Percentiles rank a stretch among this genome's conserved stretches.
phyloP scores from a whole-genome alignment of 2,888 invertebrate genomes.

The Pherbina coryleti region DNA sequence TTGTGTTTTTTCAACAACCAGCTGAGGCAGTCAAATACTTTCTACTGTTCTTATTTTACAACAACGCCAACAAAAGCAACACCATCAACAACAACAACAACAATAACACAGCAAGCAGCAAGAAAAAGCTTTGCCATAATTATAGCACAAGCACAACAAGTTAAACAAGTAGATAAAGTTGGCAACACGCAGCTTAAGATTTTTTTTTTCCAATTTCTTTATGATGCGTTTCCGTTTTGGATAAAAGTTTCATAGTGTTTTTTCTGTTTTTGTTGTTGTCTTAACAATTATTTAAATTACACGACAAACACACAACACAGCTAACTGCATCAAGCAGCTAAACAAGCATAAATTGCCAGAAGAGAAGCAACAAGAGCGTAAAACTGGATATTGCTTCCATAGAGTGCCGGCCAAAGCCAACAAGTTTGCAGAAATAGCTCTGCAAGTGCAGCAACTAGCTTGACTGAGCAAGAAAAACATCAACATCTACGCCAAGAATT shows the following conservation, averaged over 20 bases:
- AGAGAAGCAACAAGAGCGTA: constrained; percentile 17
- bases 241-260: background rate
- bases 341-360: constrained; percentile 15
- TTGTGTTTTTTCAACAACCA: too few species aligned
- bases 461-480: constrained; percentile 45
- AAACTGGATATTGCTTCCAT: constrained; percentile 4
- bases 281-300: constrained; percentile 33
- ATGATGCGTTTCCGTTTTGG: background rate
- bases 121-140: constrained; percentile 5
- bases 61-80: background rate
- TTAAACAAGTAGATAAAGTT: constrained; percentile 14
- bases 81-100: background rate
- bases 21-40: constrained; percentile 1
- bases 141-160: constrained; percentile 3
- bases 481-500: constrained; percentile 27
- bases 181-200: constrained; percentile 18
- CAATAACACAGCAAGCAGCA: constrained; percentile 7
- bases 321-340: constrained; percentile 8
- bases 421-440: too few species aligned
- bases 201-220: background rate
- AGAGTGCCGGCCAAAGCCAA: background rate
- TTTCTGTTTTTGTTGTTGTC: background rate
- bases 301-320: background rate
- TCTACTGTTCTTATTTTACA: constrained; percentile 15
- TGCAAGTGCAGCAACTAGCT: background rate